phyloP scores from a whole-genome alignment of 2,888 invertebrate genomes.

The Polydesmus complanatus region DNA sequence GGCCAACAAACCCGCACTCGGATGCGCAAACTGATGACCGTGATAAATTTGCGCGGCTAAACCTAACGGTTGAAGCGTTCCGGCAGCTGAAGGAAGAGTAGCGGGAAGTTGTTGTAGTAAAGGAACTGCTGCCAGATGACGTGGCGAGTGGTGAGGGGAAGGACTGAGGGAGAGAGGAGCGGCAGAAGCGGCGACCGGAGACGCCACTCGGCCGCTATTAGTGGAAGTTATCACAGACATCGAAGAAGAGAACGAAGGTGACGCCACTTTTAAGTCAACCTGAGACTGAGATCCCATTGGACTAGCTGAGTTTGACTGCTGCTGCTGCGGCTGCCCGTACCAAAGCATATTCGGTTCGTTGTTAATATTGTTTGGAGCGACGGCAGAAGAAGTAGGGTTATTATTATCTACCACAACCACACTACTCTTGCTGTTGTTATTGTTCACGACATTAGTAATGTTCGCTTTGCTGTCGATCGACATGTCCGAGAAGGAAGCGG shows the following conservation, averaged over 20 bases:
- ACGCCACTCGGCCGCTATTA: constrained; percentile 4
- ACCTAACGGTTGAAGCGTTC: not conserved
- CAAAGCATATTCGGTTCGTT: constrained; percentile 12
- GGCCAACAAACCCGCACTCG: not conserved
- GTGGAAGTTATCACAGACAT: constrained; percentile 19
- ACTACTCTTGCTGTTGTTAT: constrained; percentile 11
- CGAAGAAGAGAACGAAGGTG: constrained; percentile 17
- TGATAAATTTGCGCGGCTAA: not conserved
- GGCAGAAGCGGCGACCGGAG: constrained; percentile 3
- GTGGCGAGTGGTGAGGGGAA: constrained; percentile 14
- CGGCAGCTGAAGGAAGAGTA: not conserved
- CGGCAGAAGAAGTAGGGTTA: not conserved
- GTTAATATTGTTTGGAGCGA: not conserved
- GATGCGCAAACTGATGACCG: constrained; percentile 6
- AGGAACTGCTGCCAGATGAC: constrained; percentile 8
- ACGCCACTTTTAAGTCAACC: constrained; percentile 12
- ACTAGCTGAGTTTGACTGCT: constrained; percentile 3
- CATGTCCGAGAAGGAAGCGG: constrained; percentile 5
- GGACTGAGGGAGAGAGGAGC: constrained; percentile 12
- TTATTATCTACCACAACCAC: constrained; percentile 4
- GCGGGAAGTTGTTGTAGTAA: constrained; percentile 2
- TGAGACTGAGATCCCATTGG: constrained; percentile 7
- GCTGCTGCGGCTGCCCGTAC: constrained; percentile 15
- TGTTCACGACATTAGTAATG: not conserved
- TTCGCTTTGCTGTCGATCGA: constrained; percentile 2